These are phyloP conservation scores for Agelastica alni DNA, from an alignment of 2,888 invertebrate genomes.

Conservation along the genomic window DNA sequence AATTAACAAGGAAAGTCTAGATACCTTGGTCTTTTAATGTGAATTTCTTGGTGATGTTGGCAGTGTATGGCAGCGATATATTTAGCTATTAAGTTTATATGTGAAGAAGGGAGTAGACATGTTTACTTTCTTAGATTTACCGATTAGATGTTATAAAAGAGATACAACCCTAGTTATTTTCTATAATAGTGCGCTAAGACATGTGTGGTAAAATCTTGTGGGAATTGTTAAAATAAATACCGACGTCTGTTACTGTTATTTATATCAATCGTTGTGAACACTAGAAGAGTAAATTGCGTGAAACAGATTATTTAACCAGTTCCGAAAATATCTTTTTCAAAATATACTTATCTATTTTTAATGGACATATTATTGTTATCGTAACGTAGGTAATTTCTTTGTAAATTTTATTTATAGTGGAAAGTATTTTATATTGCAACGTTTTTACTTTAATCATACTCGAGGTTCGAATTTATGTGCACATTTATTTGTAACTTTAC, in stretches of 20 bases:
- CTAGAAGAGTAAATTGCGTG: no score
- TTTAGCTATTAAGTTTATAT: conserved; percentile 15
- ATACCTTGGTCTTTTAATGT: conserved; percentile 6
- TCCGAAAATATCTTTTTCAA: no score
- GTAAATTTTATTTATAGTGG: no score
- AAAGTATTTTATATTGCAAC: no score
- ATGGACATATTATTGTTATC: no score
- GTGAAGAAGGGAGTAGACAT: conserved; percentile 15
- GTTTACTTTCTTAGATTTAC: conserved; percentile 9
- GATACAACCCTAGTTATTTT: background rate
- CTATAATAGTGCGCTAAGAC: background rate
- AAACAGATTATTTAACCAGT: no score
- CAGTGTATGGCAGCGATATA: conserved; percentile 9
- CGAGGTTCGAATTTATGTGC: no score
- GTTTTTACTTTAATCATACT: no score
- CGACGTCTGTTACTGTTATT: background rate
- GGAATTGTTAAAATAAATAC: background rate
- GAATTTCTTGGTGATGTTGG: conserved; percentile 15
- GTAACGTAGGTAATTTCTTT: no score
- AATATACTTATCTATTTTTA: no score
- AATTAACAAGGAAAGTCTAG: background rate
- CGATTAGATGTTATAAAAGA: conserved; percentile 6
- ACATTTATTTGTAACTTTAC: no score
- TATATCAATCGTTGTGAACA: no score
- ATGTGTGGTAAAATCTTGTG: background rate